phyloP scores from a whole-genome alignment of 1,140 invertebrate species.

The Ips nitidus region DNA sequence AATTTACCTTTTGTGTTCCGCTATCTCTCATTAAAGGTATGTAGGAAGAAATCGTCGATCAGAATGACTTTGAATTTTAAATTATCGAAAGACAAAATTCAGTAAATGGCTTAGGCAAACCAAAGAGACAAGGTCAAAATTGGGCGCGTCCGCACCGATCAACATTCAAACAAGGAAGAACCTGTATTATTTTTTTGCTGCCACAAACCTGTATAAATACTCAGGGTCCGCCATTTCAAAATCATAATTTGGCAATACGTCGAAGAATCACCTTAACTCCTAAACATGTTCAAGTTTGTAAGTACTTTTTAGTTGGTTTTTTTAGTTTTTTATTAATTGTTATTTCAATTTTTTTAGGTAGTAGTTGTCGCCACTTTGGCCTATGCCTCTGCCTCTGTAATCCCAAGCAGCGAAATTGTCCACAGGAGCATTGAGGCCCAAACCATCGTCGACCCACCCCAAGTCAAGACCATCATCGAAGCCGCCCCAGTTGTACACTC shows the following conservation, averaged over 20 bases:
- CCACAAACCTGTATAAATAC: slow-evolving; percentile 11
- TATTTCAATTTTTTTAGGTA: slow-evolving; percentile 45
- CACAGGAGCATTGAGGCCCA: slow-evolving; percentile 51
- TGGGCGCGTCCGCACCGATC: slow-evolving; percentile 18
- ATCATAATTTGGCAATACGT: slow-evolving; percentile 12
- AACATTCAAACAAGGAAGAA: slow-evolving; percentile 9
- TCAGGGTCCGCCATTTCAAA: not conserved
- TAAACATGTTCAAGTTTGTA: slow-evolving; percentile 53
- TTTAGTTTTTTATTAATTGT: too few species aligned
- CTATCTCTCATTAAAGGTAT: too few species aligned
- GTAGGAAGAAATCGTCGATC: not conserved
- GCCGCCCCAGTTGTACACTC: slow-evolving; percentile 53
- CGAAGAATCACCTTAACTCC: slow-evolving; percentile 5
- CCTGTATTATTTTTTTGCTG: slow-evolving; percentile 7
- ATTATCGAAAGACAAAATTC: not conserved
- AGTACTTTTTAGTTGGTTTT: slow-evolving; percentile 42
- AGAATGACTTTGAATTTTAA: slow-evolving; percentile 17
- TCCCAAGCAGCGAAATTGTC: slow-evolving; percentile 50
- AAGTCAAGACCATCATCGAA: slow-evolving; percentile 51
- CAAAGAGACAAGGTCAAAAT: slow-evolving; percentile 20
- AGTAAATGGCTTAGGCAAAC: slow-evolving; percentile 7
- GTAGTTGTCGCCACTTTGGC: slow-evolving; percentile 57
- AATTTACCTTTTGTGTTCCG: too few species aligned
- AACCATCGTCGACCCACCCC: slow-evolving; percentile 51
- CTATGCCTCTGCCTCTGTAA: slow-evolving; percentile 56